Conservation (phyloP, 2,797 vertebrate species). For the Rallus crepitans region DNA sequence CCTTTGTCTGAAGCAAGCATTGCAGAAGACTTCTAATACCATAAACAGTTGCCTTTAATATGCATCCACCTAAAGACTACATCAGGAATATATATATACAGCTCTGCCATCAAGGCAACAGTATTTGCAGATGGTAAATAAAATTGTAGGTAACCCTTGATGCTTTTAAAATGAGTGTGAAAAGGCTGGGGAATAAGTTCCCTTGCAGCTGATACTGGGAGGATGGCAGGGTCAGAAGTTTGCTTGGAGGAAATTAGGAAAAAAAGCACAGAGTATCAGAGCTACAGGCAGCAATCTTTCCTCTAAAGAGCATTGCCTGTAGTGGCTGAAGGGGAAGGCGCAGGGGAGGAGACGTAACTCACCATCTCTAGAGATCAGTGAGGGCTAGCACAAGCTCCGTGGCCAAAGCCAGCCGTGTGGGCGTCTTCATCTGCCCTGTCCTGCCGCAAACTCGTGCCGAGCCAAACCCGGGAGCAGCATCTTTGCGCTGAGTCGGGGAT, state of each 20-base stretch:
- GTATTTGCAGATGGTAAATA: background rate
- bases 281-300: background rate
- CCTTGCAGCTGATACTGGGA: background rate
- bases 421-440: background rate
- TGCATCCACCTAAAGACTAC: background rate
- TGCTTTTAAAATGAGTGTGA: background rate
- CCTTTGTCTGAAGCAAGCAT: background rate
- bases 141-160: background rate
- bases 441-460: fast-evolving
- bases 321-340: background rate
- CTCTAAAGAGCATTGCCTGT: background rate
- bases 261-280: background rate
- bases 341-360: background rate
- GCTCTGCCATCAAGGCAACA: background rate
- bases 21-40: background rate
- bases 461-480: conserved; percentile 6
- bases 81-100: background rate
- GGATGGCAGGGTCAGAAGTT: background rate
- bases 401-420: fast-evolving
- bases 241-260: background rate
- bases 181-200: conserved; percentile 10
- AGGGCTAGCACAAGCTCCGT: background rate
- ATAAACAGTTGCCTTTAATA: background rate
- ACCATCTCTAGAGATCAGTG: background rate
- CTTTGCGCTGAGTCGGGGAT: fast-evolving